These are phyloP conservation scores for Sebastes dallii DNA, from an alignment of 2,797 vertebrate species.

Conservation along the genomic window DNA sequence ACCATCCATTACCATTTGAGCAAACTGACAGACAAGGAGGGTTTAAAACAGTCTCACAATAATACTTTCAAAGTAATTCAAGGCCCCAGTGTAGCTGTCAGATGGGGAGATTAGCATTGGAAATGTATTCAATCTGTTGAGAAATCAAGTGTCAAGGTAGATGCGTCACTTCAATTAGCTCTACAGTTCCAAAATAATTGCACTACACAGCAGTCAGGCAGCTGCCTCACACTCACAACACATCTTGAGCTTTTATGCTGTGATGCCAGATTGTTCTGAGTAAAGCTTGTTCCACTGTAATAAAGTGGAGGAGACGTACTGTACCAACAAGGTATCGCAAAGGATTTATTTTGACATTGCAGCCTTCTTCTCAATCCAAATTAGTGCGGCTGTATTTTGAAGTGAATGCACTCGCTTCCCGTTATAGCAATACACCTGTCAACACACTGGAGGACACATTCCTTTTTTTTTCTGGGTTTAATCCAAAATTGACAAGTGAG, in stretches of 20 bases:
- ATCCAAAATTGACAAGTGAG: slow-evolving; percentile 1
- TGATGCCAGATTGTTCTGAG: neutral
- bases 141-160: slow-evolving; percentile 44
- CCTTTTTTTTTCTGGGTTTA: slow-evolving; percentile 3
- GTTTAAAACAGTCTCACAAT: slow-evolving; percentile 11
- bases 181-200: slow-evolving; percentile 23
- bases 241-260: neutral
- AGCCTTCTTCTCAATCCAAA: slow-evolving; percentile 24
- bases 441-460: slow-evolving; percentile 5
- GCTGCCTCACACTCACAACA: slow-evolving; percentile 1
- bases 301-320: neutral
- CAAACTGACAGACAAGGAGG: neutral
- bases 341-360: slow-evolving; percentile 37
- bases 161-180: slow-evolving; percentile 43
- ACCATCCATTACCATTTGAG: neutral
- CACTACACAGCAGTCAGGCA: slow-evolving; percentile 12
- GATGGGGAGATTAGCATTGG: slow-evolving; percentile 24
- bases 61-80: neutral
- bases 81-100: neutral
- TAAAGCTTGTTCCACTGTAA: neutral
- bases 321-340: slow-evolving; percentile 22
- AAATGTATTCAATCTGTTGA: slow-evolving; percentile 34
- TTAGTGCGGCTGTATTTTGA: slow-evolving; percentile 1
- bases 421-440: slow-evolving; percentile 7
- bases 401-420: neutral